Conservation (phyloP, 2,113 vertebrate genomes). For the Alligator mississippiensis region DNA sequence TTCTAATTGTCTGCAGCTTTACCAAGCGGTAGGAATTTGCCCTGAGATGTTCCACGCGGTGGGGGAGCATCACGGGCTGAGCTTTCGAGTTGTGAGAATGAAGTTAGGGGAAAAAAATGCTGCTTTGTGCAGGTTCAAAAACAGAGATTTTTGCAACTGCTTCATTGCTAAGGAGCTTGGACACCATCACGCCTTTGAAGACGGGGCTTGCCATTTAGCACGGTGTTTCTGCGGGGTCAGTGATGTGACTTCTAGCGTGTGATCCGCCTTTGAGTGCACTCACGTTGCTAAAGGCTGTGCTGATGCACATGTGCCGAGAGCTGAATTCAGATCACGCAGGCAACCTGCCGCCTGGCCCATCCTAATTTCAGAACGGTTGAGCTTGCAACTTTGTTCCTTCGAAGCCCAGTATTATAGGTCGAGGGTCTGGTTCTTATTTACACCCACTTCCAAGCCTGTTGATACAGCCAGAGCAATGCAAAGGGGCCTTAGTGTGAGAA, state of each 20-base stretch:
- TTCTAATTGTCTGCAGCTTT: neutral
- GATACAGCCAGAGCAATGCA: neutral
- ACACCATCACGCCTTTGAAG: neutral
- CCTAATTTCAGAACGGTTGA: neutral
- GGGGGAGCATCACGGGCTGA: neutral
- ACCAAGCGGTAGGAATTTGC: neutral
- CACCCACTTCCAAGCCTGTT: neutral
- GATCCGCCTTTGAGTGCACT: neutral
- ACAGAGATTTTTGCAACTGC: neutral
- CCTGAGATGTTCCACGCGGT: neutral
- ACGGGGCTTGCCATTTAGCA: neutral
- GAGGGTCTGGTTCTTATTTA: neutral
- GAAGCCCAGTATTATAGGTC: neutral
- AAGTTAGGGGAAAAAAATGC: neutral
- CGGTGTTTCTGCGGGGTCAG: neutral
- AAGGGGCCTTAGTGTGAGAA: neutral
- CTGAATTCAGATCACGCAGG: neutral
- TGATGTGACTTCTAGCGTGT: neutral
- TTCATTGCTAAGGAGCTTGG: neutral
- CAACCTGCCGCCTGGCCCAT: neutral
- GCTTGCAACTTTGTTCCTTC: neutral
- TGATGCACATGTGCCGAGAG: neutral
- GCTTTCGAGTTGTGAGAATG: neutral
- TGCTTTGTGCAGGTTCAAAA: neutral
- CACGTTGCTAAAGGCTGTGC: neutral